Evolutionary conservation across 1,140 invertebrate species (phyloP), one percentile per base, ranked within the genome.

Genomic region (Lepidotrigona ventralis): DNA sequence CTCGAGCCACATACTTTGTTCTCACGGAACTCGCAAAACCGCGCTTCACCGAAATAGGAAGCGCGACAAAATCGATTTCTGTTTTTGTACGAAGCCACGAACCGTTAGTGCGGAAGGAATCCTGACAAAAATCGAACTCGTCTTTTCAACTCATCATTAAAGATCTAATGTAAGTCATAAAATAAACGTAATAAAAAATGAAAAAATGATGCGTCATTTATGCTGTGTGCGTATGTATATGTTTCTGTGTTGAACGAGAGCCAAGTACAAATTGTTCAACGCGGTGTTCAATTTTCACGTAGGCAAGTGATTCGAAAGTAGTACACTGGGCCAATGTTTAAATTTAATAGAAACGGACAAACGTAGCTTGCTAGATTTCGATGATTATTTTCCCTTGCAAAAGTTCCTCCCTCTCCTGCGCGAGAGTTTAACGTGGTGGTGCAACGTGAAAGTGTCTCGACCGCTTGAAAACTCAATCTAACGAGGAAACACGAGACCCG

Each of bases 1-100:
- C 78, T 63, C 70, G 73, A 84, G 85, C 81, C 85, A 89, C 91
- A 92, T 92, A 60, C 15, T 80, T 82, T n/a, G n/a, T 82, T 79
- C 78, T 72, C 60, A 79, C 75, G 79, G 84, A 87, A 88, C 71
- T 68, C 76, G 58, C 60, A 76, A 72, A 66, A 78, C 79, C 84
- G 54, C 86, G 89, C 85, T 86, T 74, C 71, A 82, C 76, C 51
- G 39, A 46, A 72, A 72, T 26, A 73, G 56, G 64, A 60, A 66
- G 60, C 68, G 19, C 53, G n/a, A 66, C n/a, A 23, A 56, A 53
- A 33, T 51, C 17, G 46, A 63, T 66, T 56, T 17, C 11, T 9
- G 12, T 14, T 54, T n/a, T 15, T 15, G 2, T 14, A n/a, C 26
- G n/a, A 17, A 46, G 33, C 6, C 8, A 46, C 39, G 39, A 46